A percentile compares a stretch with the other conserved stretches of the same genome.
Conservation (phyloP, 2,888 invertebrate species). For the Tubulanus polymorphus region DNA sequence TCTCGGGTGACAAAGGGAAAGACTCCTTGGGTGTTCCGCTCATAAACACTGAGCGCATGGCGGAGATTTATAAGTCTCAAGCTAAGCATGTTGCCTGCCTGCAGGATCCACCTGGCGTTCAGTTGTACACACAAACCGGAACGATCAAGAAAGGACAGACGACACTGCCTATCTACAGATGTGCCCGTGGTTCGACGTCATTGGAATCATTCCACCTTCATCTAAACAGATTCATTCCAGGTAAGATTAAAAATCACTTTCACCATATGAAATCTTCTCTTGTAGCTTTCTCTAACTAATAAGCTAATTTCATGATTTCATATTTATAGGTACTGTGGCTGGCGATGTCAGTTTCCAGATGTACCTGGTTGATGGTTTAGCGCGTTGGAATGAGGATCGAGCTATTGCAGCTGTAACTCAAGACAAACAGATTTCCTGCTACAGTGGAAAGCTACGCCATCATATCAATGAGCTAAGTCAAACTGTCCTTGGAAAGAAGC, state of each 20-base stretch:
- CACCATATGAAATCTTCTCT: too few relatives aligned
- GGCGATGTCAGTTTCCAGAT: slow-evolving; percentile 21
- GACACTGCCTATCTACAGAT: slow-evolving; percentile 22
- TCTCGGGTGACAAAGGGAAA: slow-evolving; percentile 14
- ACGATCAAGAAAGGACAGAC: slow-evolving; percentile 22
- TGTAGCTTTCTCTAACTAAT: not conserved
- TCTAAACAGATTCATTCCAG: slow-evolving; percentile 25
- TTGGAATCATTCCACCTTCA: slow-evolving; percentile 29
- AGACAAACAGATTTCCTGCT: slow-evolving; percentile 1
- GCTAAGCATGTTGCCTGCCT: slow-evolving; percentile 20
- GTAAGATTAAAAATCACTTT: slow-evolving; percentile 1
- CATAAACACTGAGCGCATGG: slow-evolving; percentile 19
- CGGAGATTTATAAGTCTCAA: slow-evolving; percentile 19
- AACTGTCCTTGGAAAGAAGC: slow-evolving; percentile 11
- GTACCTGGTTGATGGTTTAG: slow-evolving; percentile 20
- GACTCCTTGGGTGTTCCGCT: slow-evolving; percentile 22
- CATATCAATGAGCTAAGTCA: slow-evolving; percentile 11
- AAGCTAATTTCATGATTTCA: not conserved
- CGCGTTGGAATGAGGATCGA: slow-evolving; percentile 23
- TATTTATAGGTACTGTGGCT: slow-evolving; percentile 19
- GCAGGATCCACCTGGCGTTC: slow-evolving; percentile 18
- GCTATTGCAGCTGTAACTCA: slow-evolving; percentile 1
- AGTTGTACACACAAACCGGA: slow-evolving; percentile 20
- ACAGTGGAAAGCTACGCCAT: slow-evolving; percentile 15
- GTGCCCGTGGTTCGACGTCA: slow-evolving; percentile 28